Percentiles rank a stretch among this genome's conserved stretches.
Evolutionary conservation across 2,113 vertebrate species (phyloP).

Genomic region (Phalacrocorax aristotelis): DNA sequence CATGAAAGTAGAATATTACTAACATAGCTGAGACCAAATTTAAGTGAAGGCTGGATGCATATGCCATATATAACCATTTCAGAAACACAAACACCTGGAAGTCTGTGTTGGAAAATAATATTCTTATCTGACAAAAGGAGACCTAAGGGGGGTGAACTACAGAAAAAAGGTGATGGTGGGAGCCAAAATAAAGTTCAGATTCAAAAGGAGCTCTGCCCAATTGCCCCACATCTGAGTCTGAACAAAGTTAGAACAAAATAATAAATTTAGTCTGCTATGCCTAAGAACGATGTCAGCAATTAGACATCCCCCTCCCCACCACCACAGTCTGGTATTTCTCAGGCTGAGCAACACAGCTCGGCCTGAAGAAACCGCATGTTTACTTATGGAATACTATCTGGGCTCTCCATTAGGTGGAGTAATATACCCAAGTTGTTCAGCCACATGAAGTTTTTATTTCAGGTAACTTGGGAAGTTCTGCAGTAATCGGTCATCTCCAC

Average conservation of each 20-base stretch:
- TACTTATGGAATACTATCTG: background rate
- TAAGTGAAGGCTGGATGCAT: background rate
- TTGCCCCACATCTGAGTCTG: background rate
- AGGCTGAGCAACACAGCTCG: background rate
- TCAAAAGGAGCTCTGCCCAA: background rate
- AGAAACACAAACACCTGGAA: background rate
- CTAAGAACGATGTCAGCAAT: background rate
- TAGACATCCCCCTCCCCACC: background rate
- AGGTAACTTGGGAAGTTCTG: background rate
- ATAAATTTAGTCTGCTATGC: background rate
- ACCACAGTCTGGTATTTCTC: background rate
- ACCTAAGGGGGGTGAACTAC: background rate
- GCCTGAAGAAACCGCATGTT: background rate
- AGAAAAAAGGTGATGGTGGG: background rate
- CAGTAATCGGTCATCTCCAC: background rate
- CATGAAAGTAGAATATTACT: background rate
- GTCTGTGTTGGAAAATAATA: background rate
- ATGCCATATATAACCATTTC: background rate
- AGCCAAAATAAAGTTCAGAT: background rate
- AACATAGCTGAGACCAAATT: background rate
- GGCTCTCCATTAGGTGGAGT: background rate
- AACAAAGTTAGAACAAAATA: background rate
- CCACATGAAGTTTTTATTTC: background rate
- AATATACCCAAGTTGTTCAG: background rate
- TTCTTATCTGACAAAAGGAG: background rate